A percentile compares a stretch with the other conserved stretches of the same genome.
Evolutionary conservation across 2,888 invertebrate species (phyloP).

Genomic region (Spilarctia lutea): DNA sequence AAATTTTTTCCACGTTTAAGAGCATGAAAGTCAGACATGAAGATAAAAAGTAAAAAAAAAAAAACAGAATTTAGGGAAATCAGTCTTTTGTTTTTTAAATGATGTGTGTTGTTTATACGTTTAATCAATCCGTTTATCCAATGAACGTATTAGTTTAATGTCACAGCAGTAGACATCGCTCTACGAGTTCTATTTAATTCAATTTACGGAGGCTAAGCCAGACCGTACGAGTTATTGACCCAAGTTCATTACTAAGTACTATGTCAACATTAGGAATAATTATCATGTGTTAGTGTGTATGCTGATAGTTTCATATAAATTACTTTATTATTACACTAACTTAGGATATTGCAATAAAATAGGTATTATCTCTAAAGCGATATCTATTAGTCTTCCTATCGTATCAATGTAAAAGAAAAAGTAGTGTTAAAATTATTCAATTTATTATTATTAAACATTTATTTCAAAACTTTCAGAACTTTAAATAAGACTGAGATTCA

Average conservation of each 20-base stretch:
- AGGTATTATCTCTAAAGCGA: not conserved
- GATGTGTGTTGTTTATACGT: slow-evolving; percentile 11
- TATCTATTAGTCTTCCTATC: not conserved
- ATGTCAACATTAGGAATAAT: slow-evolving; percentile 12
- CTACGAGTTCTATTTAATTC: slow-evolving; percentile 63
- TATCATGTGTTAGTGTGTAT: not conserved
- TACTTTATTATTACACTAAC: not conserved
- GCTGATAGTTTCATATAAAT: not conserved
- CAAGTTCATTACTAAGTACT: slow-evolving; percentile 44
- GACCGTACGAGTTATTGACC: slow-evolving; percentile 70
- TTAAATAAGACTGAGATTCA: not conserved
- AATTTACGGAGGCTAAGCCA: slow-evolving; percentile 65
- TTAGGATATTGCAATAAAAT: not conserved
- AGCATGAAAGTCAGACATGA: not conserved
- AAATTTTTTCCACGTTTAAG: too few relatives aligned
- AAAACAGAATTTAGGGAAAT: too few relatives aligned
- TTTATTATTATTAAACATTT: not conserved
- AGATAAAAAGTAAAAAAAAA: not conserved
- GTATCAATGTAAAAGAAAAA: not conserved
- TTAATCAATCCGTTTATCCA: slow-evolving; percentile 55
- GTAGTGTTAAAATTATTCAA: not conserved
- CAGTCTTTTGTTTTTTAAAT: not conserved
- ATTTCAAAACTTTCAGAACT: not conserved
- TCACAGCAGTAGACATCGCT: slow-evolving; percentile 64
- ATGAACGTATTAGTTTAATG: slow-evolving; percentile 63